These are phyloP conservation scores for Urechis unicinctus DNA, from an alignment of 2,888 invertebrate species.

Conservation along the genomic window DNA sequence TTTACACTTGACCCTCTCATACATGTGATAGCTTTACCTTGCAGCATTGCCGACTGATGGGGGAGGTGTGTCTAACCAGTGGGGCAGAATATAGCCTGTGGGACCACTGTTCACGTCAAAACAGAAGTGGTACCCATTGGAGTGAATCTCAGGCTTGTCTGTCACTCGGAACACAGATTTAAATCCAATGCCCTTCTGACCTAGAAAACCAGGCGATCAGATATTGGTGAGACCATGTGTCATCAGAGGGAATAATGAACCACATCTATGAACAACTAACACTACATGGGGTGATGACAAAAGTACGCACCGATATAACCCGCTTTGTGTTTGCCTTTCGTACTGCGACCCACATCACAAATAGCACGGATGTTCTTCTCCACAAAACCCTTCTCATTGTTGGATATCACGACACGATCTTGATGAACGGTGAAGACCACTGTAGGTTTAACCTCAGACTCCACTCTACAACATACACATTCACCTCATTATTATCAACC, in stretches of 20 bases:
- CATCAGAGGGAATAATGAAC: not conserved
- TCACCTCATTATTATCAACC: no score
- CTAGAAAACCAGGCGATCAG: conserved; percentile 21
- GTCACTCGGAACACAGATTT: conserved; percentile 50
- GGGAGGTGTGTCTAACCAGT: conserved; percentile 42
- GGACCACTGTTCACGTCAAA: conserved; percentile 46
- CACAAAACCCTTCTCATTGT: conserved; percentile 48
- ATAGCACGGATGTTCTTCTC: conserved; percentile 43
- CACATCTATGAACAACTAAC: not conserved
- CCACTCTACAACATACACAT: not conserved
- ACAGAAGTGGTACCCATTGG: conserved; percentile 45
- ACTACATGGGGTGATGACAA: not conserved
- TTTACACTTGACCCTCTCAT: no score
- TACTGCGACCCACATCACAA: conserved; percentile 50
- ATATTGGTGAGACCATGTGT: not conserved
- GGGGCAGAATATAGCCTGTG: conserved; percentile 48
- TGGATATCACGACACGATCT: conserved; percentile 34
- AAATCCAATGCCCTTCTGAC: conserved; percentile 51
- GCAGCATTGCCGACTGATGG: no score
- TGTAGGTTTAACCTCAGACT: conserved; percentile 18
- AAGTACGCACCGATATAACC: conserved; percentile 45
- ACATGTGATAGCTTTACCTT: no score
- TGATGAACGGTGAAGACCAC: conserved; percentile 35
- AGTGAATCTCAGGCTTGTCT: conserved; percentile 46
- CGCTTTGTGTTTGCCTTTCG: conserved; percentile 46